Conservation (phyloP, 2,797 vertebrate genomes). For the Xiphophorus birchmanni region DNA sequence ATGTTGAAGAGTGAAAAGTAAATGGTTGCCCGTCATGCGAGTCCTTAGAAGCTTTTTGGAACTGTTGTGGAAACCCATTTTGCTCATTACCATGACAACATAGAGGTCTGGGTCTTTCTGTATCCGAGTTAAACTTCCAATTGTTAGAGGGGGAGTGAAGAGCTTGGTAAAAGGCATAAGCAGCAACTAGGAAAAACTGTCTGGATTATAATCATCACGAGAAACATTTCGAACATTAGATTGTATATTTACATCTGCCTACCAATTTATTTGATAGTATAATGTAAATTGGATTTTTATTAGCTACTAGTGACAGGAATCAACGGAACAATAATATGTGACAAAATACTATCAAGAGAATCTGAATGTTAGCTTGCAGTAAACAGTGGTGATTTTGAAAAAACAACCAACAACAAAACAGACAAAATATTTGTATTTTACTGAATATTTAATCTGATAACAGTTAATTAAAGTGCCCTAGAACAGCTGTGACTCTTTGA, state of each 20-base stretch:
- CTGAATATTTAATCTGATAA: neutral
- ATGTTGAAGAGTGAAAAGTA: slow-evolving; percentile 24
- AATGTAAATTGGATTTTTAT: neutral
- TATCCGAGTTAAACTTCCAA: slow-evolving; percentile 47
- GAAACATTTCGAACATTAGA: slow-evolving; percentile 9
- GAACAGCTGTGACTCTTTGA: neutral
- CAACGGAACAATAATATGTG: neutral
- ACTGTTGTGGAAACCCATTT: slow-evolving; percentile 42
- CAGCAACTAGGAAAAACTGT: slow-evolving; percentile 10
- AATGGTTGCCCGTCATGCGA: slow-evolving; percentile 25
- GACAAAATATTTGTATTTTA: neutral
- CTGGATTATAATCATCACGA: neutral
- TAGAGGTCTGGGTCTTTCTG: slow-evolving; percentile 19
- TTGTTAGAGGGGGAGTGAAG: slow-evolving; percentile 39
- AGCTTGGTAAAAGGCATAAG: slow-evolving; percentile 25
- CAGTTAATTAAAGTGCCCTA: neutral
- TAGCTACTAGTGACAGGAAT: neutral
- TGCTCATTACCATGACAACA: slow-evolving; percentile 68
- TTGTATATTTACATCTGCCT: neutral
- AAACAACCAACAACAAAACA: neutral
- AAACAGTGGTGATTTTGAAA: neutral
- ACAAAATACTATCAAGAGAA: neutral
- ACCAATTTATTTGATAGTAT: neutral
- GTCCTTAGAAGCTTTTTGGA: slow-evolving; percentile 26
- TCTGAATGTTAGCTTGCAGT: neutral